These are phyloP conservation scores for Zaprionus kolodkinae DNA, from an alignment of 1,140 invertebrate species.

Conservation along the genomic window DNA sequence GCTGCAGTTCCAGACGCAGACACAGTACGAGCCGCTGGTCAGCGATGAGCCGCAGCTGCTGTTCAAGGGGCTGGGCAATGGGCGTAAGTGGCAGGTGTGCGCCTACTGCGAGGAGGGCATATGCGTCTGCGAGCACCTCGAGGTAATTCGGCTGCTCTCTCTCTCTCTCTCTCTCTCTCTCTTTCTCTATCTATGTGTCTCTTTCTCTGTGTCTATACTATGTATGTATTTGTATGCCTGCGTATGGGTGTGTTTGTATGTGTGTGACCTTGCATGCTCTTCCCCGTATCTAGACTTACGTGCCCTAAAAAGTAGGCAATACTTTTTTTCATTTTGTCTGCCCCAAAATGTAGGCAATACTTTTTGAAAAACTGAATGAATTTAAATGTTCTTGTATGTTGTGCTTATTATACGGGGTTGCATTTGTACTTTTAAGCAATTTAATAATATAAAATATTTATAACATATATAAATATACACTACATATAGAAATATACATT, in stretches of 20 bases:
- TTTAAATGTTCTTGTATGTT: not conserved
- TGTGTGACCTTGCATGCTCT: slow-evolving; percentile 27
- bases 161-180: slow-evolving; percentile 1
- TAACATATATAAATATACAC: not conserved
- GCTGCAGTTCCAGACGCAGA: slow-evolving; percentile 75
- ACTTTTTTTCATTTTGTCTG: not conserved
- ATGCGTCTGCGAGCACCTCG: slow-evolving; percentile 83
- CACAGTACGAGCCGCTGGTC: slow-evolving; percentile 76
- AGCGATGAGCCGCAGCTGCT: slow-evolving; percentile 77
- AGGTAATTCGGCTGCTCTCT: slow-evolving; percentile 66
- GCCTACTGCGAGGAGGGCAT: slow-evolving; percentile 84
- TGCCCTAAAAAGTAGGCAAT: slow-evolving; percentile 9
- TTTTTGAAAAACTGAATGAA: not conserved
- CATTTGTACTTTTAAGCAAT: not conserved
- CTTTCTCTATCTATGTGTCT: slow-evolving; percentile 8
- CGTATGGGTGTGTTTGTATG: slow-evolving; percentile 10
- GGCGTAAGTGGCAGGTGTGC: slow-evolving; percentile 73
- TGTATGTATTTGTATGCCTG: not conserved
- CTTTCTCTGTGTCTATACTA: slow-evolving; percentile 3
- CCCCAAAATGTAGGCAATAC: slow-evolving; percentile 19
- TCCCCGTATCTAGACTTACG: not conserved
- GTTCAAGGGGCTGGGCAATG: slow-evolving; percentile 74
- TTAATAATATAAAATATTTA: not conserved
- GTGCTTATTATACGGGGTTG: not conserved
- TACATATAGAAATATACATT: not conserved